Base-by-base conservation (phyloP, 53 echinoderm and acorn worm genomes). In the Glandiceps talaboti region DNA sequence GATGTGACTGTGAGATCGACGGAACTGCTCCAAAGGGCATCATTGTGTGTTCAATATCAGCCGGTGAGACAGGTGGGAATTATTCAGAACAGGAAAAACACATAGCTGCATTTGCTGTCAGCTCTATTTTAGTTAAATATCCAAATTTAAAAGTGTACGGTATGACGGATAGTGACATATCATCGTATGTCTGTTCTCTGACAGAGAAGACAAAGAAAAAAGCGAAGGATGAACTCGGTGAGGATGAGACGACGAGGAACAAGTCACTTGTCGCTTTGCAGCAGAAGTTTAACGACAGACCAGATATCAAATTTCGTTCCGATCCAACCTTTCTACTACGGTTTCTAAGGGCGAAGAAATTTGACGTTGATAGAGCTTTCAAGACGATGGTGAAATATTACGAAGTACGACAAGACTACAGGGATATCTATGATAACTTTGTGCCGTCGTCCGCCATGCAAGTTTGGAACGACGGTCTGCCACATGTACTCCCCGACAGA, bases 321-420 rank as follows among this genome's bases (percentile, higher is more conserved):
- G 96, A 96, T 76, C 85, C 90, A 20, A 74, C 84, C 6, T 96
- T 96, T 77, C 78, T 96, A 64, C 82, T 96, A 20, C 80, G 96
- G n/a, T 96, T 96, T 85, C 81, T 96, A 31, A 87, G 96, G 29
- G 92, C 92, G 74, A 90, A 86, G 80, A 96, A 96, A 84, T 96
- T 96, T 75, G 96, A 96, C 27, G 90, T 87, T 12, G 92, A 96
- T 30, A 76, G 96, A 0, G 90, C 92, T 0, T 96, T 88, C 80
- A 92, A 92, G 73, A 84, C 92, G 27, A 77, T 96, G 32, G 90
- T 89, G 32, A 96, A 96, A 76, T 96, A 96, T 31, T 93, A 96
- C 77, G 96, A 96, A 76, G 90, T 96, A 29, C 90, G 92, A 33
- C 72, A 86, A 73, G 90, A 92, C 29, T 82, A 92, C 33, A 92